These are phyloP conservation scores for Odontesthes bonariensis DNA, from an alignment of 2,113 vertebrate species.

Conservation along the genomic window DNA sequence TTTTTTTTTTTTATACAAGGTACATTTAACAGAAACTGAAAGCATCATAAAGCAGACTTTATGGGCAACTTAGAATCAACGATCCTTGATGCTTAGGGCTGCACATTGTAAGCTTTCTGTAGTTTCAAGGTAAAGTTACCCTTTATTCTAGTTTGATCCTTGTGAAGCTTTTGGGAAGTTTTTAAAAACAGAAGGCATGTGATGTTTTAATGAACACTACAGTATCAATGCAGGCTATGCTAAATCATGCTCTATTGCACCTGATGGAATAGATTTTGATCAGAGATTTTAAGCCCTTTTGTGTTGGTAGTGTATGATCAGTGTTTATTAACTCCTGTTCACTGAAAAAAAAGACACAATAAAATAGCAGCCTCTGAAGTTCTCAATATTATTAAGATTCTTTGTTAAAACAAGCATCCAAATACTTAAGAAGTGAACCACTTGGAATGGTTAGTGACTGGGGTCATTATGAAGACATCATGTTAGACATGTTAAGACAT, in stretches of 20 bases:
- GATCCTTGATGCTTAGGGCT: constrained; percentile 35
- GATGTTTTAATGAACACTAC: background rate
- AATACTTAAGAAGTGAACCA: too few species aligned
- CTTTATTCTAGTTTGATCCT: constrained; percentile 23
- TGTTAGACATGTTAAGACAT: too few species aligned
- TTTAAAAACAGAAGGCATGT: background rate
- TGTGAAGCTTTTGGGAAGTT: background rate
- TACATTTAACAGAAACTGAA: constrained; percentile 45
- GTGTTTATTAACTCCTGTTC: background rate
- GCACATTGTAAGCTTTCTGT: constrained; percentile 1
- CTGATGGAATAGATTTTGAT: background rate
- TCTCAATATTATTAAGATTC: too few species aligned
- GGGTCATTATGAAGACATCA: background rate
- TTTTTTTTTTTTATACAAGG: constrained; percentile 32
- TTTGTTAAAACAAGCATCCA: too few species aligned
- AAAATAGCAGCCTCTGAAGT: too few species aligned
- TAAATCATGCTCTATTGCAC: background rate
- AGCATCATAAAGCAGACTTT: constrained; percentile 45
- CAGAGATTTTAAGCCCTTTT: too few species aligned
- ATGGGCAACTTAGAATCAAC: constrained; percentile 51
- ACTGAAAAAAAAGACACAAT: too few species aligned
- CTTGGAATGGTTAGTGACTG: too few species aligned
- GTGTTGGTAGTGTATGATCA: too few species aligned
- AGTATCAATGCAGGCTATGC: background rate
- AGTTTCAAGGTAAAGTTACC: constrained; percentile 15